Percentiles rank a stretch among this genome's conserved stretches.
phyloP scores from a whole-genome alignment of 2,888 invertebrate genomes.

The Drosophila aldrichi region DNA sequence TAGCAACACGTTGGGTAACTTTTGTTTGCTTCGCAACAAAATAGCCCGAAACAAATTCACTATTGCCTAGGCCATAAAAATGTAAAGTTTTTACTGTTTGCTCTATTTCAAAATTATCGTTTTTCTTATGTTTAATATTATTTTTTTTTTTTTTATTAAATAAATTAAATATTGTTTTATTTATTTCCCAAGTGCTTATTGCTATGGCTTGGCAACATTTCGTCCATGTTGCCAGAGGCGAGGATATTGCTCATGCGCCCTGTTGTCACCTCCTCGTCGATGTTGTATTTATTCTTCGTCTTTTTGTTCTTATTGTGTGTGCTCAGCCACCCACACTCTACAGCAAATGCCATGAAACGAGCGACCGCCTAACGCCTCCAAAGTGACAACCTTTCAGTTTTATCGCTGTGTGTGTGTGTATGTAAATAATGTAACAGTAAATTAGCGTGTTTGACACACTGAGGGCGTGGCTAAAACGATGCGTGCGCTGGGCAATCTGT shows the following conservation, averaged over 20 bases:
- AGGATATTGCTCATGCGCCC: slow-evolving; percentile 74
- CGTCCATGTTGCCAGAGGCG: slow-evolving; percentile 57
- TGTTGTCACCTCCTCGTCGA: slow-evolving; percentile 57
- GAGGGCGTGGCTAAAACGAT: slow-evolving; percentile 73
- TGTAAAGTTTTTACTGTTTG: background rate
- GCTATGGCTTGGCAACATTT: slow-evolving; percentile 58
- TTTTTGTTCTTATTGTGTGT: slow-evolving; percentile 58
- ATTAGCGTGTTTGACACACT: slow-evolving; percentile 77
- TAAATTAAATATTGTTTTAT: background rate
- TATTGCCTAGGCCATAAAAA: slow-evolving; percentile 3
- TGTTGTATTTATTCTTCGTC: slow-evolving; percentile 52
- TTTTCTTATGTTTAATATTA: background rate
- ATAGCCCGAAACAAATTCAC: background rate
- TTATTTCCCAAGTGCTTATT: background rate
- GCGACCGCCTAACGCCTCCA: slow-evolving; percentile 72
- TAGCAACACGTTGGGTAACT: slow-evolving; percentile 43
- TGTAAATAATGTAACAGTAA: slow-evolving; percentile 81
- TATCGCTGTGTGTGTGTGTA: slow-evolving; percentile 57
- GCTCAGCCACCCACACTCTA: slow-evolving; percentile 7
- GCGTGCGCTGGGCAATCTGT: slow-evolving; percentile 70
- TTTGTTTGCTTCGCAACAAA: slow-evolving; percentile 7
- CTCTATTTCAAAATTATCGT: background rate
- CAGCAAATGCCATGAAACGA: slow-evolving; percentile 41
- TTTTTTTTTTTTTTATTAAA: background rate
- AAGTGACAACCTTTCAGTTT: slow-evolving; percentile 81